Percentiles rank a stretch among this genome's conserved stretches.
These are phyloP conservation scores for Cephus pulcher DNA, from an alignment of 2,888 invertebrate species.

Conservation along the genomic window DNA sequence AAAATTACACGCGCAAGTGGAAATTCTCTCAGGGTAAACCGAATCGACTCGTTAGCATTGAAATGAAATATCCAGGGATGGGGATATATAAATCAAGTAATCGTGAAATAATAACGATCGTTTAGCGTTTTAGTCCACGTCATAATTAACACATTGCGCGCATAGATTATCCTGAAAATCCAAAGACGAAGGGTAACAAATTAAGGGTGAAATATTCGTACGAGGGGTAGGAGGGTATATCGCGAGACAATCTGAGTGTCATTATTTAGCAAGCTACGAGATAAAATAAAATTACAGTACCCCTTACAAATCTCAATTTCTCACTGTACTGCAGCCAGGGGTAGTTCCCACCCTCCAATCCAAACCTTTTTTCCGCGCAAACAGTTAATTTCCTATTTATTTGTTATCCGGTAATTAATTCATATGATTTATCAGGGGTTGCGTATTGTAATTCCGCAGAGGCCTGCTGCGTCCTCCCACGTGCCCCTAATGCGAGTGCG, in stretches of 20 bases:
- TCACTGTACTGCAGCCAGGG: neutral
- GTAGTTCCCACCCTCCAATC: too few species aligned
- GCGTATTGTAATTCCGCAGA: conserved; percentile 1
- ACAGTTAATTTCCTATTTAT: conserved; percentile 32
- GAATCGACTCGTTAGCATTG: neutral
- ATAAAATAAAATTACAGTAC: neutral
- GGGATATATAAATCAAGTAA: neutral
- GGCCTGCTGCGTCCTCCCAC: conserved; percentile 5
- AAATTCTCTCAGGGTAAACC: neutral
- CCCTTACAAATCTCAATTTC: neutral
- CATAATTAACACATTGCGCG: neutral
- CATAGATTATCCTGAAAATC: neutral
- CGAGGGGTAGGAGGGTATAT: neutral
- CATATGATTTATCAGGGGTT: conserved; percentile 26
- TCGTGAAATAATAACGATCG: neutral
- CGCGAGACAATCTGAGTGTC: neutral
- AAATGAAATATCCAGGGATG: neutral
- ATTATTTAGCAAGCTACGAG: too few species aligned
- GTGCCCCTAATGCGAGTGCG: neutral
- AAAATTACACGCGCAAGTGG: neutral
- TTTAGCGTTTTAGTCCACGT: neutral
- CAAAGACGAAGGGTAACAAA: neutral
- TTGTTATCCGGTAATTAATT: conserved; percentile 32
- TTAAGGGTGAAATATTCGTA: too few species aligned
- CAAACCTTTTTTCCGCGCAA: neutral